phyloP scores from a whole-genome alignment of 2,113 vertebrate genomes.

The Gymnocephalus cernua region DNA sequence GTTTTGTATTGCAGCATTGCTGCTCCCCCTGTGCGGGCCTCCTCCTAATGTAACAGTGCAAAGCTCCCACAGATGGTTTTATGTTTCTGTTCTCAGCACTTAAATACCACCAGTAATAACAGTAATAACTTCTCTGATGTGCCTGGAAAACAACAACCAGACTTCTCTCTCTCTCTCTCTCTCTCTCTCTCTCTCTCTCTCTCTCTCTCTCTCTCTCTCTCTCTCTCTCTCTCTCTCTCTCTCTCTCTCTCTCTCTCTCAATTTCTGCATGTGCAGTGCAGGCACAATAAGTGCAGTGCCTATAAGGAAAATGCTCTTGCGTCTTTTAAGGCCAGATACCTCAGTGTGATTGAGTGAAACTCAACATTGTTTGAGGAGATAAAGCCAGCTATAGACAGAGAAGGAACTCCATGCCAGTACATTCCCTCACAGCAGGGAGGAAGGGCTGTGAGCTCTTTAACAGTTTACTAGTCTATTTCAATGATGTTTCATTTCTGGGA shows the following conservation, averaged over 20 bases:
- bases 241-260: not conserved
- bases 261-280: no score
- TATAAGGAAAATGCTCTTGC: not conserved
- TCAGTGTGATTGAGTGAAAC: not conserved
- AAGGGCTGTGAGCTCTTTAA: not conserved
- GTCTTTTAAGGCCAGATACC: not conserved
- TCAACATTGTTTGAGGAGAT: slow-evolving; percentile 16
- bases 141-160: slow-evolving; percentile 26
- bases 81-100: slow-evolving; percentile 45
- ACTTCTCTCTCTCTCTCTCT: not conserved
- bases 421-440: slow-evolving; percentile 7
- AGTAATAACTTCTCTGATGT: slow-evolving; percentile 18
- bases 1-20: slow-evolving; percentile 14
- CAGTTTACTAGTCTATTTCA: not conserved
- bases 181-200: not conserved
- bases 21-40: slow-evolving; percentile 10
- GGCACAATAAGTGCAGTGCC: not conserved
- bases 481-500: no score
- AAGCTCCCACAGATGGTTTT: slow-evolving; percentile 64
- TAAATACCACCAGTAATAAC: slow-evolving; percentile 43
- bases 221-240: not conserved
- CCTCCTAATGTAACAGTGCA: slow-evolving; percentile 30
- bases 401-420: not conserved
- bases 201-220: not conserved
- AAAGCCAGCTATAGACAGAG: slow-evolving; percentile 10